Evolutionary conservation across 2,797 vertebrate genomes (phyloP).

Genomic region (Brotula barbata): DNA sequence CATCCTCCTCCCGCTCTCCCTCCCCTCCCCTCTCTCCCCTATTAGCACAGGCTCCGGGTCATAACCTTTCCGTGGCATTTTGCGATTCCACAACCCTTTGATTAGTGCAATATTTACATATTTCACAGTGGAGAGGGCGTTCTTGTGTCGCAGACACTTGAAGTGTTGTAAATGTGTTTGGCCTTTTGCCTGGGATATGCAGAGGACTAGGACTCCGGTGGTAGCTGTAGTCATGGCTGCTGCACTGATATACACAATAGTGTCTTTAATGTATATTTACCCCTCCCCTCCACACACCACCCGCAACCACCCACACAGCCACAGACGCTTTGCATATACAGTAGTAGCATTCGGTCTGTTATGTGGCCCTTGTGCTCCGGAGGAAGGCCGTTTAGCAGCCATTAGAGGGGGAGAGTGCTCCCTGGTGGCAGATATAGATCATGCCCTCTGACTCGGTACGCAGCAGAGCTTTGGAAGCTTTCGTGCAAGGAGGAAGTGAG

Average conservation of each 20-base stretch:
- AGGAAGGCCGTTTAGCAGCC: constrained; percentile 59
- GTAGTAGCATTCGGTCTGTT: constrained; percentile 58
- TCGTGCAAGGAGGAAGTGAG: constrained; percentile 15
- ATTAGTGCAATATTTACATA: constrained; percentile 95
- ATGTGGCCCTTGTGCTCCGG: constrained; percentile 59
- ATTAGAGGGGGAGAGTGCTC: constrained; percentile 75
- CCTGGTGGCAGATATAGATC: constrained; percentile 74
- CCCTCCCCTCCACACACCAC: constrained; percentile 16
- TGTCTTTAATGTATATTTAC: constrained; percentile 71
- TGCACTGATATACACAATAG: constrained; percentile 46
- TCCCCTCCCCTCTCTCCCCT: constrained; percentile 79
- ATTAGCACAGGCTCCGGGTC: constrained; percentile 89
- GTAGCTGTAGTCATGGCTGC: constrained; percentile 76
- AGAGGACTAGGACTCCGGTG: constrained; percentile 70
- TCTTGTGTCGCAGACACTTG: constrained; percentile 82
- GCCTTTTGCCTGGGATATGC: constrained; percentile 88
- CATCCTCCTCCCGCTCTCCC: constrained; percentile 31
- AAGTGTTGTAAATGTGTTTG: constrained; percentile 89
- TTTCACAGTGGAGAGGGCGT: constrained; percentile 83
- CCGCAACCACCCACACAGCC: constrained; percentile 21
- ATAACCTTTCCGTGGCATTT: constrained; percentile 91
- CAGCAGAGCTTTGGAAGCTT: constrained; percentile 21
- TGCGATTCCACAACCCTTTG: constrained; percentile 91
- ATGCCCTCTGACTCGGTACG: constrained; percentile 57
- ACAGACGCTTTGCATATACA: constrained; percentile 44